Evolutionary conservation across 2,113 vertebrate genomes (phyloP).

Genomic region (Haemorhous mexicanus): DNA sequence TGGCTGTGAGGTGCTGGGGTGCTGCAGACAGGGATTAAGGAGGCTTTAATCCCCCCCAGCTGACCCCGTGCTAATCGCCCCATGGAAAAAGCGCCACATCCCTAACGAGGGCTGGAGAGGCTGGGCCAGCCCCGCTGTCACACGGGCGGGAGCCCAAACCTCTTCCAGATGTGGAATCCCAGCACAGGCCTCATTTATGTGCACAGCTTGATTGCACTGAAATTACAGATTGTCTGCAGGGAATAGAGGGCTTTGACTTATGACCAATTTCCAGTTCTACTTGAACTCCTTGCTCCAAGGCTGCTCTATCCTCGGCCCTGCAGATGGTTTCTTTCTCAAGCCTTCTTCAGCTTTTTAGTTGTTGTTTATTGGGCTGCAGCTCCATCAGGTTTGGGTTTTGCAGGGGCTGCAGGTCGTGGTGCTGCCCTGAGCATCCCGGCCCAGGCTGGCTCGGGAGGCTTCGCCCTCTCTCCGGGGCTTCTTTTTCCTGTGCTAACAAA

Average conservation of each 20-base stretch:
- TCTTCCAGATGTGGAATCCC: conserved; percentile 72
- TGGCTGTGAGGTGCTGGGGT: not conserved
- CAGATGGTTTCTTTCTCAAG: not conserved
- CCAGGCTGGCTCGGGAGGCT: not conserved
- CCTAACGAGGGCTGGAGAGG: conserved; percentile 20
- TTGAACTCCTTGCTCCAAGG: conserved; percentile 29
- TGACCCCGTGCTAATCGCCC: conserved; percentile 34
- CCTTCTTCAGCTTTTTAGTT: not conserved
- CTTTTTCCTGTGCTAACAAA: conserved; percentile 57
- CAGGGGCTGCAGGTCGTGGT: fast-evolving
- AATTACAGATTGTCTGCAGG: conserved; percentile 66
- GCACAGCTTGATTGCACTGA: conserved; percentile 64
- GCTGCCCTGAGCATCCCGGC: not conserved
- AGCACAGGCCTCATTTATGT: conserved; percentile 59
- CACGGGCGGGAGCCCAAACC: conserved; percentile 61
- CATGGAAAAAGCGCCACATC: conserved; percentile 29
- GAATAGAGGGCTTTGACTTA: conserved; percentile 61
- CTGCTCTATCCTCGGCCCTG: not conserved
- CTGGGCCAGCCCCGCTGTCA: conserved; percentile 34
- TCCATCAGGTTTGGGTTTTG: not conserved
- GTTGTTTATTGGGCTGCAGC: not conserved
- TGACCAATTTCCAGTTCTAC: conserved; percentile 63
- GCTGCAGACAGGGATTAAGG: not conserved
- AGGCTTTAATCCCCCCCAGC: not conserved
- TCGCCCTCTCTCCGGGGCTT: not conserved